Percentiles rank a stretch among this genome's conserved stretches.
Evolutionary conservation across 2,113 vertebrate species (phyloP).

Genomic region (Shinisaurus crocodilurus): DNA sequence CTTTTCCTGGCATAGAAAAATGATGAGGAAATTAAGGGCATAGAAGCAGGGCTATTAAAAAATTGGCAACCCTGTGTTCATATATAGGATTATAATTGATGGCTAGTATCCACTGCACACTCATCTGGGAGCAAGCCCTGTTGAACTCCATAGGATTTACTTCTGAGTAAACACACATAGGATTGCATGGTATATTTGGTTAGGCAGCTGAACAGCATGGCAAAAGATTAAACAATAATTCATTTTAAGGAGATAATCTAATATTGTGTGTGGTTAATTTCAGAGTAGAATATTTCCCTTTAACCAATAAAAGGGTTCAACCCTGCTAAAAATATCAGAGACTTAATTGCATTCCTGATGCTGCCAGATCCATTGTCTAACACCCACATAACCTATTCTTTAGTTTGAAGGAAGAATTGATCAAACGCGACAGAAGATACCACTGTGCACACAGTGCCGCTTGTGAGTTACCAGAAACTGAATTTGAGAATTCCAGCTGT

Average conservation of each 20-base stretch:
- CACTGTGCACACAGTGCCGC: background rate
- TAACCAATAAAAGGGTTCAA: slow-evolving; percentile 39
- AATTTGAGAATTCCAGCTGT: background rate
- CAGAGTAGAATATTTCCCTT: slow-evolving; percentile 16
- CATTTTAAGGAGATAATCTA: slow-evolving; percentile 1
- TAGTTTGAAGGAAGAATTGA: slow-evolving; percentile 33
- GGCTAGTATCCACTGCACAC: background rate
- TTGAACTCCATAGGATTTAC: background rate
- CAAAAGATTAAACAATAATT: background rate
- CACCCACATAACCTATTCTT: slow-evolving; percentile 40
- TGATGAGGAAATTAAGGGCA: background rate
- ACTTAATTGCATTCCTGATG: slow-evolving; percentile 39
- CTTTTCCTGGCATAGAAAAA: background rate
- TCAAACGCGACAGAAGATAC: slow-evolving; percentile 31
- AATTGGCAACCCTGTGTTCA: background rate
- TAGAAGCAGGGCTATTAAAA: background rate
- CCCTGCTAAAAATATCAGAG: slow-evolving; percentile 39
- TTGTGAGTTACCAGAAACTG: background rate
- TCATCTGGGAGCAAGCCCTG: background rate
- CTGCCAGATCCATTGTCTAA: slow-evolving; percentile 38
- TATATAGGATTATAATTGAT: background rate
- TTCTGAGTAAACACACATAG: background rate
- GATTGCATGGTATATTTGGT: background rate
- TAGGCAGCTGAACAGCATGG: background rate
- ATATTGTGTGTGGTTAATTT: background rate